A percentile compares a stretch with the other conserved stretches of the same genome.
These are phyloP conservation scores for Disparrhopalites patrizii DNA, from an alignment of 2,888 invertebrate species.

Conservation along the genomic window DNA sequence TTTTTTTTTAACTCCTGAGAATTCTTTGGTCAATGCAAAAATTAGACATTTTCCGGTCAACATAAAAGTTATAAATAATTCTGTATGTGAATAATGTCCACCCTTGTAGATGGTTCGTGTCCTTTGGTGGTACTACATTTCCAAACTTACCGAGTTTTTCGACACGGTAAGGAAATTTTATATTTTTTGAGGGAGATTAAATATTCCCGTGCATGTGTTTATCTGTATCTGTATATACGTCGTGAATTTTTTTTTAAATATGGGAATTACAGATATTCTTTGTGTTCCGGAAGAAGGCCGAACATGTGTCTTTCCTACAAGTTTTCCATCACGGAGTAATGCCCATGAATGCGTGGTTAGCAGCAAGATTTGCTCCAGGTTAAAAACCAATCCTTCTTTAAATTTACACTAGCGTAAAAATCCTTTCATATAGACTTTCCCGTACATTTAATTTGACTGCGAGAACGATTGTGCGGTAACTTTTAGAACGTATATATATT, in stretches of 20 bases:
- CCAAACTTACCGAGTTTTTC: constrained; percentile 93
- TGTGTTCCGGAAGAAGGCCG: constrained; percentile 87
- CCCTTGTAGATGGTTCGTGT: constrained; percentile 75
- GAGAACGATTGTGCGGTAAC: not conserved
- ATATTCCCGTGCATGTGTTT: too few species aligned
- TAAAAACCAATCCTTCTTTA: constrained; percentile 48
- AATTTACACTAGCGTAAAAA: too few species aligned
- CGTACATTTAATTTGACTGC: too few species aligned
- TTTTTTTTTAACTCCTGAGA: too few species aligned
- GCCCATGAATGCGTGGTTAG: constrained; percentile 96
- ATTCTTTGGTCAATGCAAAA: too few species aligned
- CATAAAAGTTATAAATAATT: too few species aligned
- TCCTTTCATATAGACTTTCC: too few species aligned
- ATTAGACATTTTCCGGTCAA: too few species aligned
- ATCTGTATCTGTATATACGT: too few species aligned
- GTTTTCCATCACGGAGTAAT: constrained; percentile 95
- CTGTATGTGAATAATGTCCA: not conserved
- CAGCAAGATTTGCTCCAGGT: constrained; percentile 91
- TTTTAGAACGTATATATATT: too few species aligned
- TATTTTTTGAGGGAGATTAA: too few species aligned
- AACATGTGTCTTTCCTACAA: constrained; percentile 89
- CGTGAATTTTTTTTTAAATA: too few species aligned
- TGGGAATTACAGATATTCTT: constrained; percentile 61
- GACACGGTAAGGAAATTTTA: constrained; percentile 91
- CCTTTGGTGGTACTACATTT: constrained; percentile 96